These are phyloP conservation scores for Cantharis flavilabris DNA, from an alignment of 2,888 invertebrate genomes.

Conservation along the genomic window DNA sequence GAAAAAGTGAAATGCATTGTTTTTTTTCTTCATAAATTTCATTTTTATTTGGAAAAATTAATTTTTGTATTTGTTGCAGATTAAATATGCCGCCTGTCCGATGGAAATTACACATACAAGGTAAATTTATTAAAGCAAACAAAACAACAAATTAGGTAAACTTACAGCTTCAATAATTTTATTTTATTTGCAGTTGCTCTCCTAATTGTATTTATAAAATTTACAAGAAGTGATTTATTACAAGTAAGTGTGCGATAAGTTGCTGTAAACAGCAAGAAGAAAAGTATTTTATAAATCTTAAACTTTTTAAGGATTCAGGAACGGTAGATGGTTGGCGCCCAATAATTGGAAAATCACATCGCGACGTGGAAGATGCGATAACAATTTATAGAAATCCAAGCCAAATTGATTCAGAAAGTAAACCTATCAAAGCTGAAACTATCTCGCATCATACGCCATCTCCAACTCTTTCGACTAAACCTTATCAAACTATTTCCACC, in stretches of 20 bases:
- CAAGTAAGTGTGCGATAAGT: conserved; percentile 20
- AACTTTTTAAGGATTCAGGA: conserved; percentile 48
- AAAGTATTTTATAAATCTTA: not conserved
- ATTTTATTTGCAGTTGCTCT: conserved; percentile 25
- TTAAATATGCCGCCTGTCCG: conserved; percentile 33
- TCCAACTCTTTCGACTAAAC: conserved; percentile 21
- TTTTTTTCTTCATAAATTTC: no score
- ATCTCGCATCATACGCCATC: conserved; percentile 15
- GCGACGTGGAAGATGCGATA: conserved; percentile 38
- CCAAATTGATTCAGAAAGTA: conserved; percentile 33
- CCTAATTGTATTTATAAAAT: conserved; percentile 23
- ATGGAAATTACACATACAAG: conserved; percentile 33
- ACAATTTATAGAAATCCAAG: conserved; percentile 44
- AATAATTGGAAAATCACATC: conserved; percentile 55
- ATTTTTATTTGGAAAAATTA: no score
- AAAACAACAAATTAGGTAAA: not conserved
- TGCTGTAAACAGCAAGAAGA: not conserved
- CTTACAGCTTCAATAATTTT: not conserved
- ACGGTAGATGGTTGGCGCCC: conserved; percentile 68
- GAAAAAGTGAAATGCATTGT: no score
- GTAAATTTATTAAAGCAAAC: conserved; percentile 15
- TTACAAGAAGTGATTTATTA: conserved; percentile 16
- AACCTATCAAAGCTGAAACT: conserved; percentile 36
- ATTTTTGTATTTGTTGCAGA: conserved; percentile 14
- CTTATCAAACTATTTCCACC: conserved; percentile 22